phyloP scores from a whole-genome alignment of 2,888 invertebrate genomes.

The Polydrusus cervinus region DNA sequence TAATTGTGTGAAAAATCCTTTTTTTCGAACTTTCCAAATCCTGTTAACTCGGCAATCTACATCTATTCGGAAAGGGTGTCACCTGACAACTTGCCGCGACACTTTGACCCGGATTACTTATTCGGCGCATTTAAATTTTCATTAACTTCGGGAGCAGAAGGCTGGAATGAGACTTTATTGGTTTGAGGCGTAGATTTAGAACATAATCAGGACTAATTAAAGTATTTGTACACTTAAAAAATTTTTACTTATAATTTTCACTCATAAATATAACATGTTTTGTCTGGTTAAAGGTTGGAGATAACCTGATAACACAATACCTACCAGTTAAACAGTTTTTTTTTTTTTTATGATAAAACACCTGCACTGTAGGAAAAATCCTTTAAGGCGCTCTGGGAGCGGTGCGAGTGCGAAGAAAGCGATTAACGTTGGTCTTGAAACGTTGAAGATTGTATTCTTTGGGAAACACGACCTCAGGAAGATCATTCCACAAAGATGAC shows the following conservation, averaged over 20 bases:
- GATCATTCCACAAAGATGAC: too few relatives aligned
- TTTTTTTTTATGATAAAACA: too few relatives aligned
- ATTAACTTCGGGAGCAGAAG: slow-evolving; percentile 28
- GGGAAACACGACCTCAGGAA: too few relatives aligned
- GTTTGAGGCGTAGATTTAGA: slow-evolving; percentile 8
- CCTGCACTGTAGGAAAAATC: too few relatives aligned
- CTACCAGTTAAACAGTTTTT: too few relatives aligned
- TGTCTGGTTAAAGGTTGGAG: too few relatives aligned
- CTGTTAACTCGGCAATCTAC: not conserved
- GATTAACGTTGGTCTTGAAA: too few relatives aligned
- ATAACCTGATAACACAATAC: too few relatives aligned
- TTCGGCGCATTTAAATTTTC: slow-evolving; percentile 32
- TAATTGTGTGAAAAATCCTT: not conserved
- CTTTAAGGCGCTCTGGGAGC: too few relatives aligned
- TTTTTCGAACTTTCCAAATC: not conserved
- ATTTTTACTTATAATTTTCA: not conserved
- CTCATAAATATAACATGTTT: too few relatives aligned
- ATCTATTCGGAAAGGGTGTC: slow-evolving; percentile 9
- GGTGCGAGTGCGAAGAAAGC: too few relatives aligned
- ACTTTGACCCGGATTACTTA: slow-evolving; percentile 27
- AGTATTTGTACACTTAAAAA: not conserved
- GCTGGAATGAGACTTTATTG: slow-evolving; percentile 29
- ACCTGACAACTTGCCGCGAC: not conserved
- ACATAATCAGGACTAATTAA: not conserved
- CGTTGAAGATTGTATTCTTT: too few relatives aligned